A percentile compares a stretch with the other conserved stretches of the same genome.
Conservation (phyloP, 1,140 invertebrate genomes). For the Zeugodacus cucurbitae region DNA sequence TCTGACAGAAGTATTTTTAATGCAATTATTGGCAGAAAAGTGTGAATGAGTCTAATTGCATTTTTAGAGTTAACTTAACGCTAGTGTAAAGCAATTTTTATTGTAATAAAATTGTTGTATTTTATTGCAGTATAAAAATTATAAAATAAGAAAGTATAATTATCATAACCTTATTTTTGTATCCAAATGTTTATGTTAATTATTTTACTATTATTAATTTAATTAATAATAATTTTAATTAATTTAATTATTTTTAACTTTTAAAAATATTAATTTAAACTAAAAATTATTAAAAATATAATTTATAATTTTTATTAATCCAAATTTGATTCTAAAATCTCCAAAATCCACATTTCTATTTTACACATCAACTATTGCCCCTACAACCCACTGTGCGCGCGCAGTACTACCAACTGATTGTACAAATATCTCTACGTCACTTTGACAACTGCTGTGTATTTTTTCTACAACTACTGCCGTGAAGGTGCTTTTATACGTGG, state of each 20-base stretch:
- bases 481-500: conserved; percentile 5
- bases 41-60: neutral
- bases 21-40: neutral
- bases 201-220: no score
- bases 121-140: no score
- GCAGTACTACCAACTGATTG: neutral
- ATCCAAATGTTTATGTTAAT: neutral
- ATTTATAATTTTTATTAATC: neutral
- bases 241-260: no score
- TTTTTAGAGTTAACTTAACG: no score
- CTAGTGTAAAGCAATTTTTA: neutral
- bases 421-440: neutral
- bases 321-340: neutral
- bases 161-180: neutral
- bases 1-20: neutral
- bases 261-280: no score
- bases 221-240: no score
- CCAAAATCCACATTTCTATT: neutral
- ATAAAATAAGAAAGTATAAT: no score
- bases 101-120: neutral
- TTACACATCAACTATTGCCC: neutral
- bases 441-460: neutral
- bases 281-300: no score
- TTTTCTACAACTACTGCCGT: neutral
- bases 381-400: neutral